Base-by-base conservation (phyloP, 2,888 invertebrate genomes). In the Ophioninae sp. region DNA sequence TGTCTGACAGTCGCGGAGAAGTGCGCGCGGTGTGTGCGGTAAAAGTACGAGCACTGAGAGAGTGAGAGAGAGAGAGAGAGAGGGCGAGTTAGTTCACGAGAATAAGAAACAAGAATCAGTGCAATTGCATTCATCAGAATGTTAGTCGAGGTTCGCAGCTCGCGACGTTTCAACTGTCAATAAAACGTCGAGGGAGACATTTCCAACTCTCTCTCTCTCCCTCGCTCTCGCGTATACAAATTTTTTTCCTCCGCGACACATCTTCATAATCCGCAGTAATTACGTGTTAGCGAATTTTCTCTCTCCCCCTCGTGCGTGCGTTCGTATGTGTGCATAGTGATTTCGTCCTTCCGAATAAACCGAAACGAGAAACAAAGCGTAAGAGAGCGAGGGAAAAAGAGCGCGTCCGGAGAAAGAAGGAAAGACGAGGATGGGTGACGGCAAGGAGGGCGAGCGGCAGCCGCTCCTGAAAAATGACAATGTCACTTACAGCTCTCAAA, bases 371-470 rank as follows among this genome's bases (percentile, higher is more conserved):
- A 69, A 56, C 6, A 17, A 21, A 59, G 41, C 41, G 13, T 23
- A n/a, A 41, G n/a, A 2, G 61, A 44, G 21, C 20, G 20, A 44
- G 20, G 7, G 6, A 21, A 57, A 70, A 39, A 59, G 59, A 59
- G 20, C 30, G 20, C 2, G n/a, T n/a, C 17, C 50, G 50, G 21
- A 59, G 59, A 61, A 61, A 23, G 6, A 61, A 21, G 20, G 2
- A 72, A 41, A 68, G 50, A 6, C 39, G 39, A 64, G 7, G 77
- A 95, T 95, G 95, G 95, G 95, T 83, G 95, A 95, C 93, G 94
- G 94, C 84, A 93, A 93, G 87, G 95, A 95, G 91, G 94, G 93
- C 89, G 95, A 96, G 93, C 94, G 94, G 91, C 95, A 95, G 90
- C 94, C 95, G 86, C 93, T 96, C 84, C 91, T 96, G 84, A 93